Evolutionary conservation across 2,113 vertebrate genomes (phyloP).

Genomic region (Protomyctophum bolini): DNA sequence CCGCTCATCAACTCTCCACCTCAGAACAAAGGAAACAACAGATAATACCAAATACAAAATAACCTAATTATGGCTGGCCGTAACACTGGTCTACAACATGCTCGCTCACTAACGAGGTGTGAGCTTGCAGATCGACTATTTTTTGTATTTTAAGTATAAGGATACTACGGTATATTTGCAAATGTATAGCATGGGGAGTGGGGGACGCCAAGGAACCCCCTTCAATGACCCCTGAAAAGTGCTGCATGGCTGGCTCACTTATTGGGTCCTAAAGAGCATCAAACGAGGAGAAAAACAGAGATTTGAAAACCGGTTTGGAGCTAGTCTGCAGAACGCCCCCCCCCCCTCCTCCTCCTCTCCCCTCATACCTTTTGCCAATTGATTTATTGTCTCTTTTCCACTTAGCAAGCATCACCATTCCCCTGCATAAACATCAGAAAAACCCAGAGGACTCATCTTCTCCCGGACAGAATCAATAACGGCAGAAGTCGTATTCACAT

Average conservation of each 20-base stretch:
- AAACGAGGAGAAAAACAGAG: conserved; percentile 56
- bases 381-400: conserved; percentile 76
- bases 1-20: too few relatives aligned
- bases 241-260: not conserved
- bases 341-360: not conserved
- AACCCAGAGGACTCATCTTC: conserved; percentile 74
- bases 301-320: conserved; percentile 63
- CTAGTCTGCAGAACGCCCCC: conserved; percentile 33
- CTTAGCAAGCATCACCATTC: conserved; percentile 74
- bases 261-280: conserved; percentile 33
- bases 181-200: too few relatives aligned
- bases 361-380: conserved; percentile 48
- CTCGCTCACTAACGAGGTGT: too few relatives aligned
- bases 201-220: too few relatives aligned
- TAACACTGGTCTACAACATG: too few relatives aligned
- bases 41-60: too few relatives aligned
- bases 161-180: too few relatives aligned
- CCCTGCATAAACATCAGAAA: conserved; percentile 77
- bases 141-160: too few relatives aligned
- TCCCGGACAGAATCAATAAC: conserved; percentile 74
- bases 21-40: too few relatives aligned
- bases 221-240: too few relatives aligned
- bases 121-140: too few relatives aligned
- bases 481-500: conserved; percentile 70
- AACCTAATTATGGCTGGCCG: too few relatives aligned